phyloP scores from a whole-genome alignment of 2,113 vertebrate genomes.

The Alethe diademata region DNA sequence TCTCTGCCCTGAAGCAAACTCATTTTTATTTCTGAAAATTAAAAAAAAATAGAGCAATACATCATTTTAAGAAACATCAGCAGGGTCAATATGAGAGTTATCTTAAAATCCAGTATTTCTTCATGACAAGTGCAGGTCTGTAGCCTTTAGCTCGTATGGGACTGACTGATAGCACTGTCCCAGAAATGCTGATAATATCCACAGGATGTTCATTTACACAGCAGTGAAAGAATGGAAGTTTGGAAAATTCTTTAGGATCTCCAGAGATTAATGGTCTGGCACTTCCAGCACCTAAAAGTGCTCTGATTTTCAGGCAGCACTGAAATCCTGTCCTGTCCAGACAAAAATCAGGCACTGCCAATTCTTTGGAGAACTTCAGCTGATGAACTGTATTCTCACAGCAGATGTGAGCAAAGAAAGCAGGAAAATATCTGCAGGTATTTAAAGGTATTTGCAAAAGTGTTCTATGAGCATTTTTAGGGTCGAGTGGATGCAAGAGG shows the following conservation, averaged over 20 bases:
- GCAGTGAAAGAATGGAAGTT: not conserved
- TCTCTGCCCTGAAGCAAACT: slow-evolving; percentile 56
- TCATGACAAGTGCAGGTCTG: not conserved
- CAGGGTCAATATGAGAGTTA: not conserved
- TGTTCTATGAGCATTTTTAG: not conserved
- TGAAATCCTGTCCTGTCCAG: not conserved
- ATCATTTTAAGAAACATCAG: slow-evolving; percentile 42
- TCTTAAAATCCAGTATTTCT: slow-evolving; percentile 31
- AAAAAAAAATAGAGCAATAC: slow-evolving; percentile 31
- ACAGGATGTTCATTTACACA: not conserved
- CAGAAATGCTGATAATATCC: not conserved
- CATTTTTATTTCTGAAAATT: slow-evolving; percentile 64
- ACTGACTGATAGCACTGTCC: not conserved
- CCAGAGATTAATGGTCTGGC: not conserved
- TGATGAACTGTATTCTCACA: not conserved
- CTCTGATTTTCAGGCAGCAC: not conserved
- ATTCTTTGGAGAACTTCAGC: not conserved
- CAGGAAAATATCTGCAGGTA: not conserved
- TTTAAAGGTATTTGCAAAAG: not conserved
- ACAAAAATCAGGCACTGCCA: not conserved
- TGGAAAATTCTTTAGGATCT: not conserved
- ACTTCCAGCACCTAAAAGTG: not conserved
- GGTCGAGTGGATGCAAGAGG: not conserved
- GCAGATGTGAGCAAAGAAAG: not conserved
- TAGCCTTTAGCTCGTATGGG: not conserved